A percentile compares a stretch with the other conserved stretches of the same genome.
Evolutionary conservation across 2,888 invertebrate species (phyloP).

Genomic region (Rutpela maculata): DNA sequence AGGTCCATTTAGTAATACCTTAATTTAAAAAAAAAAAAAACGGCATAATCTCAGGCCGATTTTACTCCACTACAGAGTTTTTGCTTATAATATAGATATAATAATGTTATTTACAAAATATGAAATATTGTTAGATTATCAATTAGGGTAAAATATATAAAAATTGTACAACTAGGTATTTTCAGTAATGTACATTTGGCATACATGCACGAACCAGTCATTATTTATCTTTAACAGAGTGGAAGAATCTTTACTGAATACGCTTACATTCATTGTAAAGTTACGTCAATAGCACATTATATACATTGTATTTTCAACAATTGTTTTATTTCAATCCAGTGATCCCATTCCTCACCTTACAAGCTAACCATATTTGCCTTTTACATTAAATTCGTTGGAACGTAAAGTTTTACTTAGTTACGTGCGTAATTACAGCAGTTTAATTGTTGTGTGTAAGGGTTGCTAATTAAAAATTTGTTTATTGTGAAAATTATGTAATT

Average conservation of each 20-base stretch:
- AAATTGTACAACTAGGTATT: slow-evolving; percentile 43
- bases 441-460: too few relatives aligned
- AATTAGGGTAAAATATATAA: slow-evolving; percentile 41
- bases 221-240: slow-evolving; percentile 61
- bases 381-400: background rate
- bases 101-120: slow-evolving; percentile 45
- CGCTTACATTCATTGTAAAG: slow-evolving; percentile 68
- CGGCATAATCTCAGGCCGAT: too few relatives aligned
- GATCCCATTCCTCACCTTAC: background rate
- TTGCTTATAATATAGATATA: slow-evolving; percentile 55
- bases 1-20: too few relatives aligned
- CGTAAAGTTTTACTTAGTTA: background rate
- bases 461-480: too few relatives aligned
- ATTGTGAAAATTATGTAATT: too few relatives aligned
- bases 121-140: slow-evolving; percentile 19
- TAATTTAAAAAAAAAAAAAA: too few relatives aligned
- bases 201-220: slow-evolving; percentile 51
- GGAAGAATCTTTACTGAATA: slow-evolving; percentile 65
- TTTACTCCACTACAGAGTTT: too few relatives aligned
- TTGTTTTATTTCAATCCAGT: slow-evolving; percentile 51
- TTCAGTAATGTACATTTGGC: slow-evolving; percentile 50
- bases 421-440: too few relatives aligned
- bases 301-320: slow-evolving; percentile 67
- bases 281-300: slow-evolving; percentile 69
- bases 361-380: background rate